Percentiles rank a stretch among this genome's conserved stretches.
phyloP scores from a whole-genome alignment of 1,140 invertebrate genomes.

The Pogonomyrmex californicus region DNA sequence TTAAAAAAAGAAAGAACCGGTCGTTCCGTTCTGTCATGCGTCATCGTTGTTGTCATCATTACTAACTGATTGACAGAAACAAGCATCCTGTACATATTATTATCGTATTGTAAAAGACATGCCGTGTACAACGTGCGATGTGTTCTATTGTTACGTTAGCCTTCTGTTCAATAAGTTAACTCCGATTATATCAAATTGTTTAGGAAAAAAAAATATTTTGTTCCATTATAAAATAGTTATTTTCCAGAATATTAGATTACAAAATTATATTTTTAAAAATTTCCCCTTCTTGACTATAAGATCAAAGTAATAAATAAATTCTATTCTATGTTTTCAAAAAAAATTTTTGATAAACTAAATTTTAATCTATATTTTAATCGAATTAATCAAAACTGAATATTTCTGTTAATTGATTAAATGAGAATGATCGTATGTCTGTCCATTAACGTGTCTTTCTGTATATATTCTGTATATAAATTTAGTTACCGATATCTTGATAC shows the following conservation, averaged over 20 bases:
- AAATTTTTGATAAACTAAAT: background rate
- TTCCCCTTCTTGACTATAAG: too few relatives aligned
- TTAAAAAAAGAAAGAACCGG: conserved; percentile 43
- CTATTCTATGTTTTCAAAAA: too few relatives aligned
- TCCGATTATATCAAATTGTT: background rate
- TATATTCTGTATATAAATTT: background rate
- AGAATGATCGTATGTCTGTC: background rate
- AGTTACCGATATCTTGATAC: conserved; percentile 10
- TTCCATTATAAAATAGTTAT: background rate
- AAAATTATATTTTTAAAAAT: background rate
- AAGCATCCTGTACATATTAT: conserved; percentile 13
- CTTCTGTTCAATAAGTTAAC: background rate
- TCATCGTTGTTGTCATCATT: conserved; percentile 44
- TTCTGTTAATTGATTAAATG: conserved; percentile 7
- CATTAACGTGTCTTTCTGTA: conserved; percentile 1
- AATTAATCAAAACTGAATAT: conserved; percentile 3
- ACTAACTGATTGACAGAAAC: conserved; percentile 39
- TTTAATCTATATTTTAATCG: background rate
- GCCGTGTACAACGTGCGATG: background rate
- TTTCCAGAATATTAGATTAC: too few relatives aligned
- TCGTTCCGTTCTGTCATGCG: conserved; percentile 25
- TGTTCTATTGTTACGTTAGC: background rate
- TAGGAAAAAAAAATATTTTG: background rate
- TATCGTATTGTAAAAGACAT: conserved; percentile 28
- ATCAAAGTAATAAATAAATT: too few relatives aligned